Evolutionary conservation across 2,888 invertebrate genomes (phyloP).

Genomic region (Stenodera caucasica): DNA sequence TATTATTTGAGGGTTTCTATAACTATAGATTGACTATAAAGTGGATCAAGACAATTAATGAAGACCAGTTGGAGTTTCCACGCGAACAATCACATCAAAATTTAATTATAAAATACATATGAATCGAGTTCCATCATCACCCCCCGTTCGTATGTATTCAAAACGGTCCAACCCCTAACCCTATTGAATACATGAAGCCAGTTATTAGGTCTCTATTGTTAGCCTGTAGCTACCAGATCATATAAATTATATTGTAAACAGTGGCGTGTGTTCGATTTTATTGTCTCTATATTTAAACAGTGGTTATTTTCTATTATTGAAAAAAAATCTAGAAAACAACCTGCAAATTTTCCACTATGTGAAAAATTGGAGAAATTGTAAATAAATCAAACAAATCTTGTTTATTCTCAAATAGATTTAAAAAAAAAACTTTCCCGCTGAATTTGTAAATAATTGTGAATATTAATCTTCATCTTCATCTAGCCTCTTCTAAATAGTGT

Average conservation of each 20-base stretch:
- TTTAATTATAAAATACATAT: slow-evolving; percentile 57
- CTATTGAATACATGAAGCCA: slow-evolving; percentile 54
- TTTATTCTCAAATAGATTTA: too few species aligned
- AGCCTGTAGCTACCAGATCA: slow-evolving; percentile 56
- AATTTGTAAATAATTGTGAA: slow-evolving; percentile 28
- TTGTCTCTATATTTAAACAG: slow-evolving; percentile 49
- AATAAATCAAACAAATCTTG: too few species aligned
- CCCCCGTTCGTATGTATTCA: slow-evolving; percentile 42
- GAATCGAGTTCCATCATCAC: slow-evolving; percentile 50
- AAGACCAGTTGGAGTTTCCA: slow-evolving; percentile 44
- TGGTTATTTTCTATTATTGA: slow-evolving; percentile 48
- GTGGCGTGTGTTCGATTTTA: slow-evolving; percentile 53
- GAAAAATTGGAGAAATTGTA: not conserved
- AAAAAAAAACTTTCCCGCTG: too few species aligned
- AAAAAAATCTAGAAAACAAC: slow-evolving; percentile 25
- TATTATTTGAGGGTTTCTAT: not conserved
- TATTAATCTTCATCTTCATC: slow-evolving; percentile 16
- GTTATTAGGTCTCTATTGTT: slow-evolving; percentile 56
- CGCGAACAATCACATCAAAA: slow-evolving; percentile 56
- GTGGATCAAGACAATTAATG: slow-evolving; percentile 18
- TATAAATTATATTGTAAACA: slow-evolving; percentile 57
- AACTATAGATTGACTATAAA: not conserved
- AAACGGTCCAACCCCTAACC: slow-evolving; percentile 37
- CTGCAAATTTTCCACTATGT: slow-evolving; percentile 11
- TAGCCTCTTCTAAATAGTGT: slow-evolving; percentile 16